Base-by-base conservation (phyloP, 2,797 vertebrate species). In the Falco rusticolus region DNA sequence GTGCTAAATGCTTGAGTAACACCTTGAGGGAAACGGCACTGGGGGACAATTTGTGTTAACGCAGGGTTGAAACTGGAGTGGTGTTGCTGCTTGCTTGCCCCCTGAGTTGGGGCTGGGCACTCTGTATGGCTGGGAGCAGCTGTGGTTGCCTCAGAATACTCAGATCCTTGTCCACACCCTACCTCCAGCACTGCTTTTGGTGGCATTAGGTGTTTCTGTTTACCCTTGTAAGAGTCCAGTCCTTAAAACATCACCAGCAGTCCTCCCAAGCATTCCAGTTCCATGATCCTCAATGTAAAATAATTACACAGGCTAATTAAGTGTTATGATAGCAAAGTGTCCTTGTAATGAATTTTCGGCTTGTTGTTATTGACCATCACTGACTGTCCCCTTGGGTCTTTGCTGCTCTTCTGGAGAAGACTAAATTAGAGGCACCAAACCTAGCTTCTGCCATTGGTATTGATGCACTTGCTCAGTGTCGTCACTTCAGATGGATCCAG, bases 281-380 rank as follows among this genome's bases (percentile, higher is more conserved):
- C 63, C 74, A 37, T 1, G 21, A 33, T 69, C 12, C 25, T 76
- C 15, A 4, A 47, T 26, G 54, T 59, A 76, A 94, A 95, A 89
- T 78, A 93, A 93, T 86, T 86, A 88, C 26, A 25, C 12, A 1
- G 70, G 66, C 59, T 94, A 96, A 80, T 90, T 79, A 94, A 82
- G 25, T 1, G 3, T 82, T 71, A 86, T 33, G 47, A 75, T 47
- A 88, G 33, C 74, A 37, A 69, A 87, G 37, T 45, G 65, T 34
- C 18, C 22, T 69, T 26, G 26, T 63, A 93, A 93, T 78, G 14
- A 87, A 79, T 93, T 89, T 94, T 82, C 26, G 5, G 24, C 70
- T 87, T 63, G 63, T 76, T 93, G 77, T 47, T 93, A 26, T 92
- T 94, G 75, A 82, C 43, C 5, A 9, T 34, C 71, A 25, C 6